These are phyloP conservation scores for Vesta saturnalis DNA, from an alignment of 2,888 invertebrate species.

Conservation along the genomic window DNA sequence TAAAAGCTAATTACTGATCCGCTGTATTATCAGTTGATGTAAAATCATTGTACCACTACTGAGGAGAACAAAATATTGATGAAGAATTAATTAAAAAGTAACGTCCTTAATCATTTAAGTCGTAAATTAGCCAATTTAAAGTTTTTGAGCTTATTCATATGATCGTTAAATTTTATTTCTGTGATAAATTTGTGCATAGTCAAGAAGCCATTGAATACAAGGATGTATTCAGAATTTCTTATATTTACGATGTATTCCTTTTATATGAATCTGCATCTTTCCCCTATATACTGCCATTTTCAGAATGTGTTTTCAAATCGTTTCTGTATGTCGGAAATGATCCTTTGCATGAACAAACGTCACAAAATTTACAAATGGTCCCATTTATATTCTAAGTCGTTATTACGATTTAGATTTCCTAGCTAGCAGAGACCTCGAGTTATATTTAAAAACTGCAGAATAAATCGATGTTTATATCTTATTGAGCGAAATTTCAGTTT, in stretches of 20 bases:
- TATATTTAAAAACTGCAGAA: constrained; percentile 38
- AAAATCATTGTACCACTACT: background rate
- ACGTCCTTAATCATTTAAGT: background rate
- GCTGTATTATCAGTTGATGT: constrained; percentile 44
- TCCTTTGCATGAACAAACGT: constrained; percentile 49
- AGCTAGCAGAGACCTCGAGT: constrained; percentile 41
- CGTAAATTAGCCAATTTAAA: too few relatives aligned
- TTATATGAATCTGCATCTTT: constrained; percentile 40
- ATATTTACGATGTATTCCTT: constrained; percentile 43
- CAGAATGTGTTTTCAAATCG: constrained; percentile 47
- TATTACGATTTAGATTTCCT: constrained; percentile 44
- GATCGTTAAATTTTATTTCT: background rate
- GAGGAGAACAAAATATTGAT: background rate
- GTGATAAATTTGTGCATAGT: constrained; percentile 31
- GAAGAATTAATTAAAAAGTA: too few relatives aligned
- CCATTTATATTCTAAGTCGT: constrained; percentile 49
- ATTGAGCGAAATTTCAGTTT: background rate
- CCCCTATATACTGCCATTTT: constrained; percentile 43
- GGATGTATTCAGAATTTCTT: constrained; percentile 40
- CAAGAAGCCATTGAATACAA: constrained; percentile 35
- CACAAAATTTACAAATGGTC: constrained; percentile 50
- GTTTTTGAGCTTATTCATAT: constrained; percentile 13
- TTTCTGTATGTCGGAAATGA: constrained; percentile 48
- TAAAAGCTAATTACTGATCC: constrained; percentile 57
- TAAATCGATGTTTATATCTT: constrained; percentile 25